phyloP scores from a whole-genome alignment of 2,797 vertebrate species.

The Microhierax caerulescens region DNA sequence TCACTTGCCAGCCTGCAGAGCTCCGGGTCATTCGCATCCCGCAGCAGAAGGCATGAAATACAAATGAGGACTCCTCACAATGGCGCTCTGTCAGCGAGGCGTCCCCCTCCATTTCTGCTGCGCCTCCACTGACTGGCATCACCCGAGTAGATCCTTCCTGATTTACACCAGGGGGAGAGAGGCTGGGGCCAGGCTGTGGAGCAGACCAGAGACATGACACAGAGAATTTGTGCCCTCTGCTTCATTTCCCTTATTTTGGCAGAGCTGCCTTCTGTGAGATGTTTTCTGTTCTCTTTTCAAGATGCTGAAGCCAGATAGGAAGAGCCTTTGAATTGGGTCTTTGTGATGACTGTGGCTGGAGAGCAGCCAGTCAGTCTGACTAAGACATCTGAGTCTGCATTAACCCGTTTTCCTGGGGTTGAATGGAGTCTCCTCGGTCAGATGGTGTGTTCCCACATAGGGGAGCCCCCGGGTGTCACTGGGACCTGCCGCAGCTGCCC shows the following conservation, averaged over 20 bases:
- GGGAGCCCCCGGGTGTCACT: neutral
- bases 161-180: neutral
- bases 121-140: neutral
- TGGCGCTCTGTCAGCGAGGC: neutral
- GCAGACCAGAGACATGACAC: slow-evolving; percentile 23
- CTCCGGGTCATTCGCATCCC: rapidly evolving
- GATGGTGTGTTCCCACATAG: neutral
- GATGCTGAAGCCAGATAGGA: slow-evolving; percentile 54
- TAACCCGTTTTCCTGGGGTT: neutral
- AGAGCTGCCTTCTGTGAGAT: slow-evolving; percentile 53
- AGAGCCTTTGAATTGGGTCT: slow-evolving; percentile 56
- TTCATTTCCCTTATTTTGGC: slow-evolving; percentile 58
- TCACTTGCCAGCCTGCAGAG: neutral
- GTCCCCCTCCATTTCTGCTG: neutral
- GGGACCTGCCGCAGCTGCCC: rapidly evolving
- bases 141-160: neutral
- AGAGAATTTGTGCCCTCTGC: slow-evolving; percentile 52
- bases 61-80: neutral
- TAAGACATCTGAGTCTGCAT: slow-evolving; percentile 44
- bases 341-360: slow-evolving; percentile 62
- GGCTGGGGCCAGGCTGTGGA: neutral
- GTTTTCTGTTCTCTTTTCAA: slow-evolving; percentile 59
- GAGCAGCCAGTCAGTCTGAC: slow-evolving; percentile 22
- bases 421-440: neutral
- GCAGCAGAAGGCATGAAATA: neutral